Evolutionary conservation across 2,797 vertebrate species (phyloP), one percentile per base, ranked within the genome.

Genomic region (Geotrypetes seraphini): DNA sequence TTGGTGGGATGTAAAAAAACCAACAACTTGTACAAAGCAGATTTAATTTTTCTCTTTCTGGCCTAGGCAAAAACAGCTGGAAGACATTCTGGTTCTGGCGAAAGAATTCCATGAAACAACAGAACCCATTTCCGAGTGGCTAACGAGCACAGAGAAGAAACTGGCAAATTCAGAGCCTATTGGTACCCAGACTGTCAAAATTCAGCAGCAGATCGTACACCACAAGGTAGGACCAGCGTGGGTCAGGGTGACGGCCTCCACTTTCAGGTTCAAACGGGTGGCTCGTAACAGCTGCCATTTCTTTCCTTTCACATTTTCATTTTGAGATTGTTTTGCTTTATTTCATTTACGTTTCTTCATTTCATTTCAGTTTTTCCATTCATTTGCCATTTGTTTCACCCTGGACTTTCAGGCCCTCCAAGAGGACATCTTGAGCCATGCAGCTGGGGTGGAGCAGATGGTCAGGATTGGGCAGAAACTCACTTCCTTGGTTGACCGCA

Each of bases 171-270:
- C 92, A 0, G 94, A 99, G 71, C 94, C 95, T 48, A 92, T 95
- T 42, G 95, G 95, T 36, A 99, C 94, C 19, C 95, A 99, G 66
- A 89, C 95, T 1, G 75, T 84, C 57, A 98, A 98, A 78, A 97
- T 99, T 73, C 89, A 81, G 45, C 94, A 97, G 68, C 95, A 99
- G 74, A 99, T 99, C 54, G 28, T 70, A 27, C 87, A 88, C 32
- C 94, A 99, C 78, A 97, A 97, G 96, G 96, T 98, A 86, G 55
- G 53, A 54, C n/a, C n/a, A n/a, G n/a, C n/a, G n/a, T n/a, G n/a
- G n/a, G n/a, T n/a, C n/a, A n/a, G n/a, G n/a, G n/a, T n/a, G n/a
- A n/a, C n/a, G n/a, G n/a, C n/a, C n/a, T n/a, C n/a, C n/a, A n/a
- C n/a, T n/a, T n/a, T n/a, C n/a, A n/a, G n/a, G n/a, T n/a, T n/a